Conservation (phyloP, 2,888 invertebrate species). For the Antheraea yamamai region DNA sequence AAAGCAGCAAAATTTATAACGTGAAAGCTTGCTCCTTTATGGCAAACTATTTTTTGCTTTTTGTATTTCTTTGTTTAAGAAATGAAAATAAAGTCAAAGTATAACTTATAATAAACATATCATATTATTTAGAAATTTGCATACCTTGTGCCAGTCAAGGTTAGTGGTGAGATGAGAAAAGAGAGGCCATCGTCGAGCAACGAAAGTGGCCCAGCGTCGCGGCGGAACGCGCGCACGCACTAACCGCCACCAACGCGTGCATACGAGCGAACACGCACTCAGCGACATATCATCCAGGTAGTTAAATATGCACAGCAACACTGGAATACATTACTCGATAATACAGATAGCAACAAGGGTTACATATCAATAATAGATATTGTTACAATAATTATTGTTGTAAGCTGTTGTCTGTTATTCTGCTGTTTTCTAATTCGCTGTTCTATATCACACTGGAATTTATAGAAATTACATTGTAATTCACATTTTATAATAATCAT, state of each 20-base stretch:
- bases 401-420: too few species aligned
- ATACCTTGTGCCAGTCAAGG: constrained; percentile 90
- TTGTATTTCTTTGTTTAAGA: neutral
- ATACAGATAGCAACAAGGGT: neutral
- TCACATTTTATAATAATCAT: too few species aligned
- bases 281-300: constrained; percentile 95
- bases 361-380: too few species aligned
- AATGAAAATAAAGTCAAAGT: neutral
- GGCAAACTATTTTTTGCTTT: neutral
- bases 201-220: constrained; percentile 90
- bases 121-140: neutral
- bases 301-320: constrained; percentile 92
- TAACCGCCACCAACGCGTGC: constrained; percentile 91
- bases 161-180: constrained; percentile 88
- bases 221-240: constrained; percentile 89
- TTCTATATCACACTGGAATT: too few species aligned
- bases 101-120: neutral
- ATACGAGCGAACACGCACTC: constrained; percentile 94
- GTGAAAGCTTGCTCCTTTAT: neutral
- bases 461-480: too few species aligned
- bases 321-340: constrained; percentile 63
- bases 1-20: neutral
- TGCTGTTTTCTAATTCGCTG: too few species aligned
- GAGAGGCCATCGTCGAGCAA: constrained; percentile 92
- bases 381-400: too few species aligned